Conservation (phyloP, 1,140 invertebrate species). For the Coenobita brevimanus region DNA sequence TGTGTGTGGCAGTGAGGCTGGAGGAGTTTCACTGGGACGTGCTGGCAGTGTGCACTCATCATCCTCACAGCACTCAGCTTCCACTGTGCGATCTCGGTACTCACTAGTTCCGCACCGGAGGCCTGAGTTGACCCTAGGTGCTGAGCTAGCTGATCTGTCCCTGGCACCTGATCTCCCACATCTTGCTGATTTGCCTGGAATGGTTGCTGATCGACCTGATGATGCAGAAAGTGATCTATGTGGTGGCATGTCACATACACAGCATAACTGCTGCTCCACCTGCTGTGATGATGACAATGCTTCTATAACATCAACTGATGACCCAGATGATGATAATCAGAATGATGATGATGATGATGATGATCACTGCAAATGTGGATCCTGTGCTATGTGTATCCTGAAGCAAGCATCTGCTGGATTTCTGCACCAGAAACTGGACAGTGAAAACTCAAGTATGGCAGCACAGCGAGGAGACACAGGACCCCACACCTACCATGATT, state of each 20-base stretch:
- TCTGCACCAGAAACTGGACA: conserved; percentile 53
- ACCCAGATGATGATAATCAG: conserved; percentile 41
- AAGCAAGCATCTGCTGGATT: conserved; percentile 55
- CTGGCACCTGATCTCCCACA: conserved; percentile 65
- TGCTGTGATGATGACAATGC: conserved; percentile 67
- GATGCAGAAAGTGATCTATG: conserved; percentile 56
- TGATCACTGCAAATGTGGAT: conserved; percentile 58
- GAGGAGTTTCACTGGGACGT: conserved; percentile 52
- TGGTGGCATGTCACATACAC: conserved; percentile 48
- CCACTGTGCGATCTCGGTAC: conserved; percentile 70
- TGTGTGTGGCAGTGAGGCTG: conserved; percentile 50
- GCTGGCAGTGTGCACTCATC: conserved; percentile 69
- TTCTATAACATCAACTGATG: conserved; percentile 52
- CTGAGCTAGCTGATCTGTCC: conserved; percentile 58
- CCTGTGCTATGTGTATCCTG: conserved; percentile 61
- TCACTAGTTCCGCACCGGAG: conserved; percentile 60
- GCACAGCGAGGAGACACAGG: conserved; percentile 37
- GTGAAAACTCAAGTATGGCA: conserved; percentile 44
- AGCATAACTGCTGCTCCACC: conserved; percentile 69
- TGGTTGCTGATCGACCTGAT: conserved; percentile 64
- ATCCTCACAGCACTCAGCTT: conserved; percentile 70
- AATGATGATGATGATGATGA: too few species aligned
- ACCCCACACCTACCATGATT: conserved; percentile 39
- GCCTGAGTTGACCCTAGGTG: conserved; percentile 62
- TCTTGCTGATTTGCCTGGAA: conserved; percentile 67